A percentile compares a stretch with the other conserved stretches of the same genome.
phyloP scores from a whole-genome alignment of 1,140 invertebrate genomes.

The Protaetia brevitarsis region DNA sequence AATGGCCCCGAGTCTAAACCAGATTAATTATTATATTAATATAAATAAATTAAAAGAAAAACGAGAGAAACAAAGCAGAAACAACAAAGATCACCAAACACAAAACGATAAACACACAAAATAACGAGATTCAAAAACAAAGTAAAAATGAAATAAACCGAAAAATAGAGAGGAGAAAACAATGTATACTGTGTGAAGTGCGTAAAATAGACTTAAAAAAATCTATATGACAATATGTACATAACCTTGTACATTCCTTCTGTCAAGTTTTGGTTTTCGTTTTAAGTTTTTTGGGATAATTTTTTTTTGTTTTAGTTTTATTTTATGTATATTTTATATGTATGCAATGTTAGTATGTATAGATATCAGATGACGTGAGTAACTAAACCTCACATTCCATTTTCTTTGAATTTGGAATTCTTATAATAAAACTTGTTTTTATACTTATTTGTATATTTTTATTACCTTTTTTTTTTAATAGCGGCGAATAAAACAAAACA shows the following conservation, averaged over 20 bases:
- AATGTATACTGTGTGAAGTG: constrained; percentile 24
- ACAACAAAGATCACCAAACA: background rate
- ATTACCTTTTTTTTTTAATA: background rate
- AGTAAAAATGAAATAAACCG: background rate
- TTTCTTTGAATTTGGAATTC: no score
- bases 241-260: constrained; percentile 47
- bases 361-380: no score
- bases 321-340: constrained; percentile 20
- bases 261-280: no score
- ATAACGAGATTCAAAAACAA: background rate
- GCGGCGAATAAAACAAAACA: background rate
- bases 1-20: constrained; percentile 39
- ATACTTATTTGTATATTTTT: no score
- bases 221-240: constrained; percentile 51
- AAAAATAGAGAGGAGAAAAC: background rate
- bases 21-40: constrained; percentile 21
- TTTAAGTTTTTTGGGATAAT: background rate
- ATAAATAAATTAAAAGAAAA: constrained; percentile 14
- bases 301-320: background rate
- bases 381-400: no score
- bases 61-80: constrained; percentile 6
- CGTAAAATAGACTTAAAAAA: constrained; percentile 45
- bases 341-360: no score
- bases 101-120: background rate
- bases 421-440: no score